A percentile compares a stretch with the other conserved stretches of the same genome.
Conservation (phyloP, 2,888 invertebrate genomes). For the Oligia strigilis region DNA sequence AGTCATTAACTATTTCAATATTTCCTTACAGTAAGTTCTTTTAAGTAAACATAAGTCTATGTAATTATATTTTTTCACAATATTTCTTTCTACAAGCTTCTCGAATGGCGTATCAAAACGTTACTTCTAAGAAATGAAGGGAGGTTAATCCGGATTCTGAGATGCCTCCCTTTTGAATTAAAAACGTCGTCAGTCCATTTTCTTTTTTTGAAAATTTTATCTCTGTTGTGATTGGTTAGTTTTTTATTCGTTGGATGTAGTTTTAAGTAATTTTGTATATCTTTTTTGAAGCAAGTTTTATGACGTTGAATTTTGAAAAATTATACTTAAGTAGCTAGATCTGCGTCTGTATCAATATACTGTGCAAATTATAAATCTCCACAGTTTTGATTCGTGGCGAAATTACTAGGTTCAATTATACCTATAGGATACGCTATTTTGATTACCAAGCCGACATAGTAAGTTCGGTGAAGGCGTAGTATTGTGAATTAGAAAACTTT, state of each 20-base stretch:
- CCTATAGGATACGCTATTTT: neutral
- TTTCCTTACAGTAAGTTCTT: conserved; percentile 16
- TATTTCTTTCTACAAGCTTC: conserved; percentile 45
- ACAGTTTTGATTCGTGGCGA: neutral
- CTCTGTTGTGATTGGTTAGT: conserved; percentile 64
- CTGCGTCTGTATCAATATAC: neutral
- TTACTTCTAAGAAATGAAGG: conserved; percentile 64
- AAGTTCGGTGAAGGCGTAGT: neutral
- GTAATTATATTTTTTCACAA: conserved; percentile 31
- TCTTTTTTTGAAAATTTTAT: conserved; percentile 55
- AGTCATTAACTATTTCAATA: conserved; percentile 10
- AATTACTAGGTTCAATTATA: neutral
- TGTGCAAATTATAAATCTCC: neutral
- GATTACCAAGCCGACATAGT: neutral
- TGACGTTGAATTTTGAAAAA: neutral
- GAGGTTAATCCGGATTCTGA: conserved; percentile 67
- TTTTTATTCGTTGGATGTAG: conserved; percentile 36
- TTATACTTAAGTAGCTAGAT: neutral
- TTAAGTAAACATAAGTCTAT: conserved; percentile 13
- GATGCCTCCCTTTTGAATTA: conserved; percentile 66
- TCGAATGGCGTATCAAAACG: conserved; percentile 54
- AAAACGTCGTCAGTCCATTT: conserved; percentile 63
- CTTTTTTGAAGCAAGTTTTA: neutral
- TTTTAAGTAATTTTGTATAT: conserved; percentile 6
- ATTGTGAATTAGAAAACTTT: neutral